Evolutionary conservation across 2,888 invertebrate genomes (phyloP), one percentile per base, ranked within the genome.

Genomic region (Cryptus viduatorius): DNA sequence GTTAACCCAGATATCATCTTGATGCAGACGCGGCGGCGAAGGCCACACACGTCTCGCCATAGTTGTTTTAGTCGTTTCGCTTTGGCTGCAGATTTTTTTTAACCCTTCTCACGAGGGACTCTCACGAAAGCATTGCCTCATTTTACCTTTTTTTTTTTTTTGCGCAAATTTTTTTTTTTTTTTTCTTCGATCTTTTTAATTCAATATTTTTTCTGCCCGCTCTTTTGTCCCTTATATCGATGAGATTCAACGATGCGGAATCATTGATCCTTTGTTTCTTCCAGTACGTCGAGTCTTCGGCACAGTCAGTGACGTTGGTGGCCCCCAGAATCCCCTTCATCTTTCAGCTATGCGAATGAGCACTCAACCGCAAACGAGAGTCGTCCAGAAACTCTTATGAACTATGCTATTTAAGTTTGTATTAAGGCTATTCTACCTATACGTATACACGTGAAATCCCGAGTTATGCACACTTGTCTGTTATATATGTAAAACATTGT

Each of bases 191-290:
- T 4, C 29, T 29, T n/a, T 12, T 14, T 4, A 19, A 65, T 12
- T 19, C 19, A n/a, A 37, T 56, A 59, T 59, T 71, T 44, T 82
- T 68, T 68, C 48, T 4, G 10, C 59, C 50, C 24, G 12, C 68
- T 68, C 46, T 61, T 59, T 59, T 46, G 75, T 59, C 61, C 79
- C 69, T 79, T n/a, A 59, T 59, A 71, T 76, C 71, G 75, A 83
- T 64, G 69, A 68, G 69, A 75, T 71, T 42, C 75, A 75, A 79
- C 69, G 69, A 37, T 75, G 61, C 79, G 75, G 68, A 79, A 83
- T 75, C 75, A 79, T 83, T 75, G 72, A 83, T 71, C 83, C 75
- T 83, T 83, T 83, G 83, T 83, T 79, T 82, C 42, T 72, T 73
- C 61, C 42, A 61, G 44, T 56, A 44, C 14, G 65, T 14, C 53